Conservation (phyloP, 1,140 invertebrate species). For the Pygmarrhopalites habei region DNA sequence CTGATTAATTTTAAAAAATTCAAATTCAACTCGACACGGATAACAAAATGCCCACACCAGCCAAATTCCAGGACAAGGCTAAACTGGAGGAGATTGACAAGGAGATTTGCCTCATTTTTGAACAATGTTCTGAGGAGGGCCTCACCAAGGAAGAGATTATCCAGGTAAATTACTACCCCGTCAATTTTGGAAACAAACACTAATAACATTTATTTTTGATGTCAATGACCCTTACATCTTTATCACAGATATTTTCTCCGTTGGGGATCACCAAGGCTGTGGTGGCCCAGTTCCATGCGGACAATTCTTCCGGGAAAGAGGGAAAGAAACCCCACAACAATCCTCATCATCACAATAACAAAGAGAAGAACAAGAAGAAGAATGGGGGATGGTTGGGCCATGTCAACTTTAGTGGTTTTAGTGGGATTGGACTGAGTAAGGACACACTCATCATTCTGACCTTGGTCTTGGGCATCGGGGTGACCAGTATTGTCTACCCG, state of each 20-base stretch:
- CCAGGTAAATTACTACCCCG: too few relatives aligned
- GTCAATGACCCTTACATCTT: too few relatives aligned
- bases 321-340: background rate
- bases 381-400: background rate
- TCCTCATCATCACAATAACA: background rate
- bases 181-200: too few relatives aligned
- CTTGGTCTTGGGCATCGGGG: background rate
- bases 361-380: background rate
- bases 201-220: too few relatives aligned
- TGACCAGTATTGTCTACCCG: background rate
- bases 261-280: slow-evolving; percentile 10
- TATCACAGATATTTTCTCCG: slow-evolving; percentile 29
- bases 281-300: slow-evolving; percentile 1
- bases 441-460: slow-evolving; percentile 8
- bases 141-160: slow-evolving; percentile 28
- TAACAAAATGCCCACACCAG: too few relatives aligned
- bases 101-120: slow-evolving; percentile 25
- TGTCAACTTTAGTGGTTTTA: background rate
- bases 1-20: too few relatives aligned
- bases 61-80: too few relatives aligned
- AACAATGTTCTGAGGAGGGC: slow-evolving; percentile 19
- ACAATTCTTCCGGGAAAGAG: too few relatives aligned
- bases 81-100: slow-evolving; percentile 19
- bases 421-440: too few relatives aligned
- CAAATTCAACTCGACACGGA: too few relatives aligned